These are phyloP conservation scores for Luidia sarsii DNA, from an alignment of 53 echinoderm and acorn worm genomes.

Conservation along the genomic window DNA sequence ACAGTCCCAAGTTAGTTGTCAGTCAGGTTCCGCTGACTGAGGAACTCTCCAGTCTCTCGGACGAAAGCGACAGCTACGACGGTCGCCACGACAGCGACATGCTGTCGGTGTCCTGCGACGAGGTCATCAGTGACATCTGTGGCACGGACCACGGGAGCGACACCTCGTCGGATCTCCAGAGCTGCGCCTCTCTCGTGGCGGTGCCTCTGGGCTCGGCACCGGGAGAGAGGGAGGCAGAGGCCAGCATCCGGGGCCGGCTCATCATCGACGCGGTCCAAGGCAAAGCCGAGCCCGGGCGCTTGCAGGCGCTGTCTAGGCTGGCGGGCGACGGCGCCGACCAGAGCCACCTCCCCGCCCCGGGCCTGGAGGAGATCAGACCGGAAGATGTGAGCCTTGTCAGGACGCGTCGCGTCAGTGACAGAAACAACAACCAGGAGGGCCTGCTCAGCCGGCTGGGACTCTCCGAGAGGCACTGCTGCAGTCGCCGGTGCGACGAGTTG, in stretches of 20 bases:
- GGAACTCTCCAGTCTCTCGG: not conserved
- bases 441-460: not conserved
- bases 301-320: not conserved
- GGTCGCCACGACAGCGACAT: slow-evolving; percentile 13
- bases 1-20: no score
- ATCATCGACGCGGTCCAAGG: not conserved
- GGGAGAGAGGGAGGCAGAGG: not conserved
- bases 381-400: no score
- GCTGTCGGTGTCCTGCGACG: slow-evolving; percentile 36
- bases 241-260: not conserved
- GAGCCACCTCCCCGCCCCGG: no score
- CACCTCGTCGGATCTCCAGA: not conserved
- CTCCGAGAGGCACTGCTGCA: not conserved
- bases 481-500: no score
- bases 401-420: slow-evolving; percentile 10
- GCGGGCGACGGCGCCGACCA: no score
- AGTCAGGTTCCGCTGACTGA: not conserved
- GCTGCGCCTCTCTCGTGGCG: not conserved
- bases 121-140: slow-evolving; percentile 53
- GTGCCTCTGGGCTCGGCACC: not conserved
- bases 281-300: not conserved
- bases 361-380: no score
- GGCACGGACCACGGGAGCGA: slow-evolving; percentile 45
- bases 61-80: slow-evolving; percentile 4
- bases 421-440: slow-evolving; percentile 16